phyloP scores from a whole-genome alignment of 92 coral and sea anemone species.

The Porites divaricata region DNA sequence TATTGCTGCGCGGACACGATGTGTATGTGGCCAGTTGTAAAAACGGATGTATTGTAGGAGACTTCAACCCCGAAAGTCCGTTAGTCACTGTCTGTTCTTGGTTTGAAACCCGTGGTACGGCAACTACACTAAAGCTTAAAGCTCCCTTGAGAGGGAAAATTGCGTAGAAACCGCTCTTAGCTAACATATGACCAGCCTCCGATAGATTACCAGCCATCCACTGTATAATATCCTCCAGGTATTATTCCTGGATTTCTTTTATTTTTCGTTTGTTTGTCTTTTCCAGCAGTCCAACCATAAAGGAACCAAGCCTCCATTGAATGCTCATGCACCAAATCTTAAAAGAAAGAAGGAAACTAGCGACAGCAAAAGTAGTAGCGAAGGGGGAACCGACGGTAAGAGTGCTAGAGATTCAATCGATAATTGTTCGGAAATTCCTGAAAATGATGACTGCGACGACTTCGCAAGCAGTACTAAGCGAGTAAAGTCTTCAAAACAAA shows the following conservation, averaged over 20 bases:
- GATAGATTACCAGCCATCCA: neutral
- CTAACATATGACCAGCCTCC: too few relatives aligned
- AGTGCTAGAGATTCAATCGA: slow-evolving; percentile 4
- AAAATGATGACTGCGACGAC: slow-evolving; percentile 24
- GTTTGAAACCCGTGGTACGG: too few relatives aligned
- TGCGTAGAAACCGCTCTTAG: too few relatives aligned
- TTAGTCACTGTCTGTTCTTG: too few relatives aligned
- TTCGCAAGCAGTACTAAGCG: slow-evolving; percentile 17
- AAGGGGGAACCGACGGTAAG: neutral
- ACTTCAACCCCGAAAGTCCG: too few relatives aligned
- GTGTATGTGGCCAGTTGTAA: too few relatives aligned
- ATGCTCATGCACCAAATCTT: neutral
- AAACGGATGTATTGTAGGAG: neutral
- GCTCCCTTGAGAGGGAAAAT: too few relatives aligned
- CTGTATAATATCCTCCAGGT: neutral
- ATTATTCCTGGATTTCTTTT: neutral
- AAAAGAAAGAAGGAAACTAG: neutral
- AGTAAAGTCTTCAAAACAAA: neutral
- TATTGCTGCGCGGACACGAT: neutral
- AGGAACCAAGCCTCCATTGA: slow-evolving; percentile 20
- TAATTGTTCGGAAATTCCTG: slow-evolving; percentile 30
- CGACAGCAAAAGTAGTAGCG: neutral
- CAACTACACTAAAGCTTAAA: too few relatives aligned
- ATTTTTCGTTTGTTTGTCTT: neutral
- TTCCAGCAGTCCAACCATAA: neutral